Base-by-base conservation (phyloP, 2,113 vertebrate genomes). In the Aepyceros melampus region DNA sequence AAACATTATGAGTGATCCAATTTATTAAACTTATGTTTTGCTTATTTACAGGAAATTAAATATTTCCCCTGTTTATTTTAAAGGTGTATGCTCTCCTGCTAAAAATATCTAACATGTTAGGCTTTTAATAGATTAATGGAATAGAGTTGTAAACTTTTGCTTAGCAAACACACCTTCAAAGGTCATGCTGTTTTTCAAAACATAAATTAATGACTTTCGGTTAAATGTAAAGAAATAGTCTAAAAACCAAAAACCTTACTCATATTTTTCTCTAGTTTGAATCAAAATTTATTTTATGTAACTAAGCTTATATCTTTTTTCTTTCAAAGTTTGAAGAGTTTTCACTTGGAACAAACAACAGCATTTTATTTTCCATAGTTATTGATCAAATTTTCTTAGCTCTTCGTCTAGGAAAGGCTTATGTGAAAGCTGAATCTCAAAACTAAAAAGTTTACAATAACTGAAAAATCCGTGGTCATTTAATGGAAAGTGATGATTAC, bases 1-100 rank as follows among this genome's bases (percentile, higher is more conserved):
- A 56, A 96, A 56, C 12, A 40, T 23, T 87, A 40, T 4, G 33
- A 62, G 86, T 81, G 49, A 89, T 86, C 40, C 6, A 84, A 92
- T 33, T 64, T 94, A 92, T 95, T 49, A 43, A 96, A 94, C 13
- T 58, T 78, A 84, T 15, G 3, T 58, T 96, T 91, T 15, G 16
- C 67, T 25, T 92, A 96, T 96, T 98, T 97, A 96, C 76, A 94
- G 60, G 97, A 97, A 98, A 98, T 90, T 90, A 97, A 97, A 79
- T 98, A 96, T 97, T 98, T 97, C 93, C n/a, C 8, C 4, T 85
- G 17, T 96, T 95, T 89, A 53, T 88, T 98, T 92, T 93, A 95
- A 94, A 98, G 53, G 55, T 79, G 21, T 95, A 98, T 97, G 51
- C 40, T 97, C 85, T 94, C 64, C 82, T 96, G 97, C 85, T 97